Evolutionary conservation across 1,140 invertebrate genomes (phyloP).

Genomic region (Drosophila kepulauana): DNA sequence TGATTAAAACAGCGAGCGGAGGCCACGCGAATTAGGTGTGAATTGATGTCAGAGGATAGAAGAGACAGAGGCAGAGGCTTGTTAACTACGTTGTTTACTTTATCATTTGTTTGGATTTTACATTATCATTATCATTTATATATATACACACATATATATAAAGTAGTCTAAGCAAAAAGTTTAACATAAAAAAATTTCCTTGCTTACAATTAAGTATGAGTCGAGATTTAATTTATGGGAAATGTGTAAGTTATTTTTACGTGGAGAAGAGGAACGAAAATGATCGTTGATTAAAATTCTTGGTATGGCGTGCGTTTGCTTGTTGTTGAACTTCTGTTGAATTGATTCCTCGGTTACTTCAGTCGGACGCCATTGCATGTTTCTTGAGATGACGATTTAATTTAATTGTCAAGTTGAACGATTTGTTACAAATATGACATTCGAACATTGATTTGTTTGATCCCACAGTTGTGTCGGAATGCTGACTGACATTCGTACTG

Average conservation of each 20-base stretch:
- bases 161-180: conserved; percentile 51
- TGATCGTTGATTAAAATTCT: not conserved
- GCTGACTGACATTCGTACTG: not conserved
- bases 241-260: not conserved
- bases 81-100: conserved; percentile 55
- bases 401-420: conserved; percentile 69
- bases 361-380: conserved; percentile 38
- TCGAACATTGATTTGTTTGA: conserved; percentile 6
- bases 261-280: not conserved
- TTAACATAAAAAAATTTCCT: conserved; percentile 40
- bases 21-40: conserved; percentile 61
- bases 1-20: conserved; percentile 59
- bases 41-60: conserved; percentile 3
- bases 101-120: conserved; percentile 46
- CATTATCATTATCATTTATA: conserved; percentile 27
- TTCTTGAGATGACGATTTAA: conserved; percentile 69
- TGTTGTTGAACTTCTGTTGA: not conserved
- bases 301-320: conserved; percentile 1
- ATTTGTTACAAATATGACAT: conserved; percentile 65
- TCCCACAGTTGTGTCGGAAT: conserved; percentile 19
- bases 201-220: conserved; percentile 8
- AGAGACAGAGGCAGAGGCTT: conserved; percentile 56
- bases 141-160: conserved; percentile 26
- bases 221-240: conserved; percentile 4
- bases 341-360: not conserved